Percentiles rank a stretch among this genome's conserved stretches.
Conservation (phyloP, 2,797 vertebrate genomes). For the Galagoides demidoff region DNA sequence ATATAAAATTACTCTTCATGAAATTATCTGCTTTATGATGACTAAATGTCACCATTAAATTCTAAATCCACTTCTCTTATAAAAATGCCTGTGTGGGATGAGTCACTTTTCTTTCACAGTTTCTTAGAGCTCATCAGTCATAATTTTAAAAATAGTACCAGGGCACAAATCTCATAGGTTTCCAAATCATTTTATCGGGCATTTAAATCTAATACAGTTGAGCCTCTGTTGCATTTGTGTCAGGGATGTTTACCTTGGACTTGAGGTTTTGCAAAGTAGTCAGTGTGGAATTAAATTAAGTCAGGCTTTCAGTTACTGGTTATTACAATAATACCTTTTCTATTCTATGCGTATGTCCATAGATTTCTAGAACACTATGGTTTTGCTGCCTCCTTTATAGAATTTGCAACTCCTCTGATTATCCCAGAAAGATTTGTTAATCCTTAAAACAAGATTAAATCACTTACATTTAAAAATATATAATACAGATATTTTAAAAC, state of each 20-base stretch:
- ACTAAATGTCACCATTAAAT: conserved; percentile 66
- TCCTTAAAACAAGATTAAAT: conserved; percentile 26
- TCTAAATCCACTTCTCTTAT: conserved; percentile 69
- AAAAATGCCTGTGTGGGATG: conserved; percentile 68
- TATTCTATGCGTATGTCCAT: not conserved
- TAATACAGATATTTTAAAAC: conserved; percentile 14
- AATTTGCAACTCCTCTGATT: conserved; percentile 28
- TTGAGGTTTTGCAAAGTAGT: conserved; percentile 43
- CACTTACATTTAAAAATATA: not conserved
- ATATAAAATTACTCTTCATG: conserved; percentile 74
- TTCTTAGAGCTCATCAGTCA: conserved; percentile 67
- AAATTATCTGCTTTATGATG: conserved; percentile 71
- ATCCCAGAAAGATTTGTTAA: not conserved
- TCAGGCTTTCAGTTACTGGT: conserved; percentile 39
- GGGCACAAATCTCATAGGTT: conserved; percentile 44
- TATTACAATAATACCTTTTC: conserved; percentile 13
- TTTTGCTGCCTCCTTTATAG: conserved; percentile 50
- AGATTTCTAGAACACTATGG: not conserved
- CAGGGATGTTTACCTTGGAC: not conserved
- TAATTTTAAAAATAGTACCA: conserved; percentile 64
- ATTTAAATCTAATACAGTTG: conserved; percentile 18
- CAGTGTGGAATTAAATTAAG: conserved; percentile 32
- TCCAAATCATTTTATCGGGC: not conserved
- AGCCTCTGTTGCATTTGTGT: conserved; percentile 9
- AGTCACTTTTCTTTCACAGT: conserved; percentile 69